Base-by-base conservation (phyloP, 2,888 invertebrate genomes). In the Yponomeuta evonymella region DNA sequence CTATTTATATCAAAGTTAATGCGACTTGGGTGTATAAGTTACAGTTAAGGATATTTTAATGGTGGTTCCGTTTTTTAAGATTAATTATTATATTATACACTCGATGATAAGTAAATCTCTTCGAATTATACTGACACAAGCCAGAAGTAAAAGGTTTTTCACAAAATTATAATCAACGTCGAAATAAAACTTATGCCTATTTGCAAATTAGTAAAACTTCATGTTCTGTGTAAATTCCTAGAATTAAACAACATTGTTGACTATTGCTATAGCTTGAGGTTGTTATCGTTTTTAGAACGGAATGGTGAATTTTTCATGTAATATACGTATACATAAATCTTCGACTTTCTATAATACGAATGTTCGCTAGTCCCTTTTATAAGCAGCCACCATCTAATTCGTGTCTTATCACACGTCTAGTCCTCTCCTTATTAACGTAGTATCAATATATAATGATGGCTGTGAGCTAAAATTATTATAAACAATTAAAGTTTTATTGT, bases 221-320 rank as follows among this genome's bases (percentile, higher is more conserved):
- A 87, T 84, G 81, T 87, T 90, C 87, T 82, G 89, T 90, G 91
- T 86, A 82, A 84, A 85, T 84, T 87, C 82, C 85, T 92, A 91
- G 90, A 83, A 85, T 89, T 84, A 71, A 72, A 88, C 90, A 90
- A 88, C 89, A 92, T 92, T 92, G 92, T 92, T 92, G 91, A 92
- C 90, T 92, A 91, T 90, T 92, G 91, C 92, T 92, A 89, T 91
- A 90, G 92, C 92, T 91, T 92, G 91, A 90, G 89, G 89, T 91
- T 92, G 92, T 92, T 92, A 88, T 87, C 86, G 89, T 89, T 91
- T 90, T 89, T 91, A 92, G 92, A 90, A 89, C 86, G 88, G 83
- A 85, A 88, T 83, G 85, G 85, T 87, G 88, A 88, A 86, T 87
- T 89, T 91, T 90, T 90, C 90, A 90, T 91, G 89, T 90, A 90